Evolutionary conservation across 30 jellyfish, hydroid and myxozoan species (phyloP), one percentile per base, ranked within the genome.

Genomic region (Hydra vulgaris): DNA sequence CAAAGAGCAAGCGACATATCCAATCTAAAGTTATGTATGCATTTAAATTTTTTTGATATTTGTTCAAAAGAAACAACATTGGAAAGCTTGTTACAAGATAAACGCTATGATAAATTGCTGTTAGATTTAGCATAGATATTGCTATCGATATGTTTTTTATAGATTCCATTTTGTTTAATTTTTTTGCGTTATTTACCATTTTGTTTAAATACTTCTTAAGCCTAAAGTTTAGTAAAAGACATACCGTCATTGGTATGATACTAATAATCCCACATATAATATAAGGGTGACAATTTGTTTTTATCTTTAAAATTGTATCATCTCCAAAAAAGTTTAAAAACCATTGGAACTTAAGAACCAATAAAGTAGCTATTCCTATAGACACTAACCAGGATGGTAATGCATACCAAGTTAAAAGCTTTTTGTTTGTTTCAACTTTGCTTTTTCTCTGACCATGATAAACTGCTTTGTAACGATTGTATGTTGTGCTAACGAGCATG

Each of bases 341-440:
- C n/a, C n/a, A n/a, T n/a, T n/a, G n/a, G n/a, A n/a, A n/a, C n/a
- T n/a, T n/a, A n/a, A n/a, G n/a, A n/a, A n/a, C n/a, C n/a, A 68
- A 8, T 68, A 68, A 68, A 68, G 26, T 68, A 68, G 75, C 75
- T 4, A 68, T 68, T 68, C 26, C 27, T 3, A 15, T 3, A 15
- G 81, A 54, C 15, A 53, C 21, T 19, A 26, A 15, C 85, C 85
- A 78, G 21, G 79, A 18, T 0, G 85, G 85, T 22, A 78, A 0
- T 15, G 19, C 77, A 61, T 25, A 78, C 27, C 54, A 74, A 20
- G 24, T 12, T 17, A 78, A 27, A 8, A 78, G 23, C 54, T 78
- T 22, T 18, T 53, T 24, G 55, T 0, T 23, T 5, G 16, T 78
- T 19, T 19, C 67, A 17, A 27, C 74, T 61, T 23, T 55, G 22